Conservation (phyloP, 1,140 invertebrate species). For the Sycobia sp. region DNA sequence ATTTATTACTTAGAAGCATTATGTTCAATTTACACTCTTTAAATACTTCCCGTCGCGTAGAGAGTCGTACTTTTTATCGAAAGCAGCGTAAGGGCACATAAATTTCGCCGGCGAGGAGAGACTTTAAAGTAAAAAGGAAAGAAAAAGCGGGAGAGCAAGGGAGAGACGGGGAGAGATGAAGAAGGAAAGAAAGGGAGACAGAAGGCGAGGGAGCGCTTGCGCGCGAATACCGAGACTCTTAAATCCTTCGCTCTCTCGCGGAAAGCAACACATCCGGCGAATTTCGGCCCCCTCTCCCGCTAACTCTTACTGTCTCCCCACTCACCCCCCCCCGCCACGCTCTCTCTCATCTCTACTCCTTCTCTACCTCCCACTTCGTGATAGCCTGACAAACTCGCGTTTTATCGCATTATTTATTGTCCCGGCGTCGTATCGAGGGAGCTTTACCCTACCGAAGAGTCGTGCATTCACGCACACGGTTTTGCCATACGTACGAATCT, state of each 20-base stretch:
- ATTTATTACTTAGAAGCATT: slow-evolving; percentile 20
- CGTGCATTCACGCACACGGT: too few species aligned
- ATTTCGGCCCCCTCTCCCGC: slow-evolving; percentile 30
- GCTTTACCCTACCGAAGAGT: slow-evolving; percentile 44
- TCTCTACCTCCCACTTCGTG: slow-evolving; percentile 41
- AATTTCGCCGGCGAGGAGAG: slow-evolving; percentile 14
- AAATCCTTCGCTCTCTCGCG: slow-evolving; percentile 30
- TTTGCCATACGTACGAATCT: slow-evolving; percentile 27
- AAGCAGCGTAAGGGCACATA: slow-evolving; percentile 12
- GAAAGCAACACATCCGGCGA: slow-evolving; percentile 36
- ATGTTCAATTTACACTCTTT: slow-evolving; percentile 33
- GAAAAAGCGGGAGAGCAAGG: background rate
- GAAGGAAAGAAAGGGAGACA: background rate
- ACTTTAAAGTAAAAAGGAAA: too few species aligned
- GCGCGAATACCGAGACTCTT: slow-evolving; percentile 24
- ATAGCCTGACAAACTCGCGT: slow-evolving; percentile 61
- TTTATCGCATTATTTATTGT: slow-evolving; percentile 64
- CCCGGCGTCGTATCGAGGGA: slow-evolving; percentile 38
- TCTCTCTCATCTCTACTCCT: slow-evolving; percentile 10
- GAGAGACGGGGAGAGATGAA: background rate
- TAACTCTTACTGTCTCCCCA: background rate
- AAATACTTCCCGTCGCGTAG: slow-evolving; percentile 23
- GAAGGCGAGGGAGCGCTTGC: background rate
- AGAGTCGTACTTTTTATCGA: slow-evolving; percentile 22
- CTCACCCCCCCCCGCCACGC: slow-evolving; percentile 3